Evolutionary conservation across 2,888 invertebrate genomes (phyloP).

Genomic region (Pocota personata): DNA sequence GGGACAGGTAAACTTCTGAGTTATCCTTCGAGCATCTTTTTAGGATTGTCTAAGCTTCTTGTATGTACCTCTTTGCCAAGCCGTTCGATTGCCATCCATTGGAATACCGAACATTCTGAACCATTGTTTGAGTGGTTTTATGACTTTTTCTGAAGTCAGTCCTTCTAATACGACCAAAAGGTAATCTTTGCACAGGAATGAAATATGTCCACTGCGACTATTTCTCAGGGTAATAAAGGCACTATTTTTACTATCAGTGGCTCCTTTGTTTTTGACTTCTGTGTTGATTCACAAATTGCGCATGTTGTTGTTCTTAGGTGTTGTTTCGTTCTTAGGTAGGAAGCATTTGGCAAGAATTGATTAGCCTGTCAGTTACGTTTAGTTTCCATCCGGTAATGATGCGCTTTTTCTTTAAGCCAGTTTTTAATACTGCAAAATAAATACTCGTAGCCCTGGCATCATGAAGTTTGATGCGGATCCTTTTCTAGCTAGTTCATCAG

Average conservation of each 20-base stretch:
- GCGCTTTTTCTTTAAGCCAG: no score
- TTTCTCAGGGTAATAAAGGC: constrained; percentile 13
- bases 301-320: no score
- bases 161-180: background rate
- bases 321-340: no score
- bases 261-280: background rate
- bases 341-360: no score
- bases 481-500: no score
- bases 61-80: constrained; percentile 5
- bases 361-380: no score
- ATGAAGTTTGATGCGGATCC: no score
- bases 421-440: no score
- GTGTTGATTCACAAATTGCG: background rate
- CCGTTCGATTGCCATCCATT: background rate
- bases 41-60: constrained; percentile 9
- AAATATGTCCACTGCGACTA: constrained; percentile 7
- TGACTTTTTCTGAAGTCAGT: background rate
- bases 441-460: no score
- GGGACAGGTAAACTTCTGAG: no score
- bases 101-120: constrained; percentile 11
- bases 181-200: background rate
- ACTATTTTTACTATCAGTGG: background rate
- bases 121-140: background rate
- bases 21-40: no score
- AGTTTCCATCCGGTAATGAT: no score